phyloP scores from a whole-genome alignment of 1,140 invertebrate genomes.

The Drosophila guanche region DNA sequence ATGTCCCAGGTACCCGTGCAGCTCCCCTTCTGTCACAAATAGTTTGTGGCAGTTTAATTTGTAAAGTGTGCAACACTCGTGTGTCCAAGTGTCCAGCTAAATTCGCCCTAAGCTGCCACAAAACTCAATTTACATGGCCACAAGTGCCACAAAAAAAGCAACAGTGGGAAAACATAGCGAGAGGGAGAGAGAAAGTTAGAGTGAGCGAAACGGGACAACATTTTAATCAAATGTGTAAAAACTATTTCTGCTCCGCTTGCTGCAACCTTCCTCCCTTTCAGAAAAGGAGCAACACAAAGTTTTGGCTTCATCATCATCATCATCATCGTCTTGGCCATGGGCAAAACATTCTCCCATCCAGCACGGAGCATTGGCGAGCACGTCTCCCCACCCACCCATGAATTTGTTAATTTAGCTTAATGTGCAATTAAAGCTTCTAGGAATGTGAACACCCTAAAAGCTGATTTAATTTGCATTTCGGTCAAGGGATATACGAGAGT shows the following conservation, averaged over 20 bases:
- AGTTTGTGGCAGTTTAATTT: constrained; percentile 71
- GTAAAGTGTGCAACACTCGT: constrained; percentile 59
- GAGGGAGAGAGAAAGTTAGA: background rate
- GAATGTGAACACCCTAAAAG: constrained; percentile 50
- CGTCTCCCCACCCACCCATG: constrained; percentile 49
- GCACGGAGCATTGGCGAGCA: constrained; percentile 30
- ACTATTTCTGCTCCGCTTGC: constrained; percentile 19
- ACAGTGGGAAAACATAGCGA: too few species aligned
- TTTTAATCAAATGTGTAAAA: constrained; percentile 58
- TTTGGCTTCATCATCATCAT: constrained; percentile 17
- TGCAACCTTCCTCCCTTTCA: too few species aligned
- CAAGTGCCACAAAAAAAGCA: constrained; percentile 30
- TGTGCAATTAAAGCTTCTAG: constrained; percentile 70
- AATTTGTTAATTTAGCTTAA: constrained; percentile 82
- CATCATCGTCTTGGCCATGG: constrained; percentile 20
- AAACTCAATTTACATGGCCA: constrained; percentile 50
- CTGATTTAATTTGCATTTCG: constrained; percentile 72
- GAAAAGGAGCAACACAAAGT: background rate
- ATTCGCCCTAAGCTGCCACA: constrained; percentile 53
- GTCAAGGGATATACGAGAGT: constrained; percentile 10
- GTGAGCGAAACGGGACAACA: background rate
- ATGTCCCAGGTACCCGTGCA: background rate
- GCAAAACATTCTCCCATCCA: background rate
- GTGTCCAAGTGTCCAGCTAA: constrained; percentile 36
- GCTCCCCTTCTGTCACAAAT: constrained; percentile 2